Evolutionary conservation across 1,140 invertebrate genomes (phyloP), one percentile per base, ranked within the genome.

Genomic region (Heliconius melpomene): DNA sequence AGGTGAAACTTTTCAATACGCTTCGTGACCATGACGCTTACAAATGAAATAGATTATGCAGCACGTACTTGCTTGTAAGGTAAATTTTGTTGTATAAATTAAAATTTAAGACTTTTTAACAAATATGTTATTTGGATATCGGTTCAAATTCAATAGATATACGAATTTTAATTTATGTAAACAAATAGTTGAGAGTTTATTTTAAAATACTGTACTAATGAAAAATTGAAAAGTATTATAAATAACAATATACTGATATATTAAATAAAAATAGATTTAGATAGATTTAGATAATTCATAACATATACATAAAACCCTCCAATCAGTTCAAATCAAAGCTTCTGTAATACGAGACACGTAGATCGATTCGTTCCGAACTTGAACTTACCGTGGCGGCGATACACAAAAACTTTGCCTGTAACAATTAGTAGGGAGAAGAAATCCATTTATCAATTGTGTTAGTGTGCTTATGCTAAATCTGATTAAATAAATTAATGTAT

Each of bases 1-100:
- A 90, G 91, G 91, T 91, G 91, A 86, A 90, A 92, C 89, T 91
- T 91, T 91, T 93, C 89, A 94, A 94, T 93, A 90, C 87, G 86
- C 84, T 92, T 87, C 91, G 91, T 94, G 93, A 94, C 91, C 91
- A 89, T 94, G 90, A 94, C 91, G 90, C 78, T 87, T 91, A 87
- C 89, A 83, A 91, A 82, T 93, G 93, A 87, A 90, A 89, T 75
- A 86, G 79, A 70, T 86, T 85, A 91, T 90, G 86, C 83, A 82
- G 78, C 72, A 86, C 11, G 9, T 66, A 66, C 60, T 66, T 66
- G 60, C 23, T 26, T 26, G 11, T 66, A 66, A 66, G 26, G 29
- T 29, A 66, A 29, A 60, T 60, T 66, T 66, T 26, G 5, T 66
- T 1, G 26, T 26, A 29, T 13, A 23, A 46, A 46, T 36, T 36